Evolutionary conservation across 2,797 vertebrate genomes (phyloP), one percentile per base, ranked within the genome.

Genomic region (Saxicola maurus): DNA sequence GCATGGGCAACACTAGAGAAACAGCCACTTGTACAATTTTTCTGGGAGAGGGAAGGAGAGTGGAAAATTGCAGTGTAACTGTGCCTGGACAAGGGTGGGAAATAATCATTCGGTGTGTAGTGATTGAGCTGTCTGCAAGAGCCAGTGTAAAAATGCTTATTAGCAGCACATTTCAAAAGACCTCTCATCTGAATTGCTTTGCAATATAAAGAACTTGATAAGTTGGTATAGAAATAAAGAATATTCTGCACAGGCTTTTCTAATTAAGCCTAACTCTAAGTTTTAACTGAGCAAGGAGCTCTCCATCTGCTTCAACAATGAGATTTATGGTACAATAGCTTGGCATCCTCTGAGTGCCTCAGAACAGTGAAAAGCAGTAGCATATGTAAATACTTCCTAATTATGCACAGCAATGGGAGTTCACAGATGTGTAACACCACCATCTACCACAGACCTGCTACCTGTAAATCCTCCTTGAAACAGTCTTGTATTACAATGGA

Each of bases 361-460:
- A 66, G 83, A 95, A 91, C 46, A 73, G 64, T 57, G 73, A 85
- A 87, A 88, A 59, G 67, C 59, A 65, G 62, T 46, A 91, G 43
- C 73, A 87, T 84, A 91, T 91, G 84, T 92, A 94, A 96, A 93
- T 94, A 92, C 57, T 78, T 59, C 79, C 86, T 94, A 91, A 95
- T 95, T 96, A 95, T 73, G 40, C 67, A 62, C 37, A 85, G 85
- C 83, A 91, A 35, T 45, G 82, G 91, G 87, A 89, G 86, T 93
- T 94, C 88, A 92, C 94, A 96, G 91, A 94, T 94, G 93, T 94
- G 77, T 79, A 91, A 81, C 73, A 75, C 48, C 37, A 45, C 31
- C 28, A n/a, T 64, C 81, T 57, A 83, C 75, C 4, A 12, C 86
- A 79, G 72, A 38, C 67, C 38, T 81, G 49, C 66, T 86, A 72